phyloP scores from a whole-genome alignment of 2,797 vertebrate species.

The Lithobates pipiens region DNA sequence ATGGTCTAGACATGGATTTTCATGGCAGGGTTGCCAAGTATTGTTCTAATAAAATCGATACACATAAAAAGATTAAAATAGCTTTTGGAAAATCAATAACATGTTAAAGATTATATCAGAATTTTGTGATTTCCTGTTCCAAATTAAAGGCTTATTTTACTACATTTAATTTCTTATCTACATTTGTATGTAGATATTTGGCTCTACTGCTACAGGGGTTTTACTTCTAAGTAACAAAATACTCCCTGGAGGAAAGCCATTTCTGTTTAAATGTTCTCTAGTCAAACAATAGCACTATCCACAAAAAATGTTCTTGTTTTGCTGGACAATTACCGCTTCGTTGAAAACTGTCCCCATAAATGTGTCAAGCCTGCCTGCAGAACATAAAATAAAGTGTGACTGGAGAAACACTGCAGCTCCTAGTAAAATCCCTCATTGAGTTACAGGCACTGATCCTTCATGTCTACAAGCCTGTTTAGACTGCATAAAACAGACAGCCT shows the following conservation, averaged over 20 bases:
- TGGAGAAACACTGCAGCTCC: conserved; percentile 37
- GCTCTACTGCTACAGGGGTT: background rate
- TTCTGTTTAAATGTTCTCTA: conserved; percentile 36
- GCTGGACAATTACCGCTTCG: conserved; percentile 50
- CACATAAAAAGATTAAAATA: too few species aligned
- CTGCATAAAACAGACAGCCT: conserved; percentile 56
- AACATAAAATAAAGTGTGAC: conserved; percentile 56
- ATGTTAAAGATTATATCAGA: background rate
- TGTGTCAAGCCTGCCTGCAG: conserved; percentile 42
- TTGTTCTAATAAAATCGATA: too few species aligned
- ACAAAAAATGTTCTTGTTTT: conserved; percentile 53
- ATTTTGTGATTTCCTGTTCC: background rate
- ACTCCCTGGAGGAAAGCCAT: conserved; percentile 7
- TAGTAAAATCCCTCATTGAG: conserved; percentile 55
- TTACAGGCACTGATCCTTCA: conserved; percentile 33
- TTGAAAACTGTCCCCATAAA: conserved; percentile 53
- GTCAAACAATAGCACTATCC: conserved; percentile 37
- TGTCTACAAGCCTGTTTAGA: conserved; percentile 13
- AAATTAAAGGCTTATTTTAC: background rate
- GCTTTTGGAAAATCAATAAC: too few species aligned
- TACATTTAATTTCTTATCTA: background rate
- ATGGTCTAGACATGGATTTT: too few species aligned
- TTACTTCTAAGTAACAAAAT: conserved; percentile 9
- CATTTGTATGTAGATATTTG: background rate
- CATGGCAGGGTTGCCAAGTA: too few species aligned